Percentiles rank a stretch among this genome's conserved stretches.
Evolutionary conservation across 2,888 invertebrate species (phyloP).

Genomic region (Leptogaster cylindrica): DNA sequence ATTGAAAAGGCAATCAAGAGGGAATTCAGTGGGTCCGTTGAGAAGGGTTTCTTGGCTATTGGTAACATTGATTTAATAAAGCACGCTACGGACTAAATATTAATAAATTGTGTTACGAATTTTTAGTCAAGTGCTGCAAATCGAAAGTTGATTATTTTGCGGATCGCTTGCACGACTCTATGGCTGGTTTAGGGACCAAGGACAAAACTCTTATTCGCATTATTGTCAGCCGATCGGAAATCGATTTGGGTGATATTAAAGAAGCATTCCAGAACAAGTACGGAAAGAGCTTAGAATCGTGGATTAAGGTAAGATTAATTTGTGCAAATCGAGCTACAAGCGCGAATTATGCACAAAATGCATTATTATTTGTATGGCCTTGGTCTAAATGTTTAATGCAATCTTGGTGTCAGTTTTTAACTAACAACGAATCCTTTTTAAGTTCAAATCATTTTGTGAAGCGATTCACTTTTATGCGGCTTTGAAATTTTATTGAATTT

Average conservation of each 20-base stretch:
- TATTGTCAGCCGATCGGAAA: conserved; percentile 87
- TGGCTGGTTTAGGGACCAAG: conserved; percentile 88
- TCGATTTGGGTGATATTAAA: conserved; percentile 91
- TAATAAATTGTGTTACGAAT: too few relatives aligned
- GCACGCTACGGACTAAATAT: neutral
- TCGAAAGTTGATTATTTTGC: conserved; percentile 92
- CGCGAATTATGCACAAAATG: too few relatives aligned
- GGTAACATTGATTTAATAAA: conserved; percentile 64
- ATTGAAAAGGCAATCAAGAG: conserved; percentile 84
- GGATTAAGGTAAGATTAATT: conserved; percentile 86
- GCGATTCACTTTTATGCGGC: conserved; percentile 10
- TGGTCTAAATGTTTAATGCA: too few relatives aligned
- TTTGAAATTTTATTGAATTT: conserved; percentile 3
- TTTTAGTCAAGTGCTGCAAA: conserved; percentile 83
- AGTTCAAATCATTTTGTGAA: too few relatives aligned
- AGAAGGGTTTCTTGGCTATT: conserved; percentile 86
- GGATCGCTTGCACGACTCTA: conserved; percentile 85
- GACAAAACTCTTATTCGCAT: conserved; percentile 92
- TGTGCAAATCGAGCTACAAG: too few relatives aligned
- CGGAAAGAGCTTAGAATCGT: conserved; percentile 81
- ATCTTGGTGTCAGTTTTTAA: too few relatives aligned
- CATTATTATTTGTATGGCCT: too few relatives aligned
- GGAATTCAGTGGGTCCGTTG: conserved; percentile 86
- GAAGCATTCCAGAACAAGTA: conserved; percentile 85
- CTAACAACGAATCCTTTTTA: conserved; percentile 18